Conservation (phyloP, 1,140 invertebrate species). For the Caenorhabditis tropicalis region DNA sequence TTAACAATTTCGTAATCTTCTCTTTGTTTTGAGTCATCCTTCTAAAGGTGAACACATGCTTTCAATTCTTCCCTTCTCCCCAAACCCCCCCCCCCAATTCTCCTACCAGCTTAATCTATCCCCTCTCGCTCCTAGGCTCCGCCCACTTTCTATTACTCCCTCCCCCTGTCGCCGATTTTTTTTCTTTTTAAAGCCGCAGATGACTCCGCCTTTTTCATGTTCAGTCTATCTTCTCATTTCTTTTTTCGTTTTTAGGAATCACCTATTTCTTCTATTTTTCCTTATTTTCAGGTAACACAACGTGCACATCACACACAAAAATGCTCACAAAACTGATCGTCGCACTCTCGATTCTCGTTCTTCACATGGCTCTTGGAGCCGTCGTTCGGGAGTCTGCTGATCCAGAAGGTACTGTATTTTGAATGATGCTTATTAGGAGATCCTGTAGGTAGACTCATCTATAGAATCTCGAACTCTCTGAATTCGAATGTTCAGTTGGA, state of each 20-base stretch:
- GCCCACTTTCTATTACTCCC: background rate
- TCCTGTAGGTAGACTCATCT: too few species aligned
- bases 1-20: slow-evolving; percentile 17
- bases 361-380: background rate
- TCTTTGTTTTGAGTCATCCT: background rate
- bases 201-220: background rate
- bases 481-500: too few species aligned
- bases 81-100: background rate
- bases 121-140: background rate
- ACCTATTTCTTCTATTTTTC: background rate
- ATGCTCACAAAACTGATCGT: slow-evolving; percentile 19
- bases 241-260: background rate
- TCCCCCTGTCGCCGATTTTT: background rate
- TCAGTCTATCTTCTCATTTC: background rate
- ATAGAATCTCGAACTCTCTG: too few species aligned
- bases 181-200: background rate
- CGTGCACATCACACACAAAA: background rate
- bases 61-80: background rate
- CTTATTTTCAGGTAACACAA: background rate
- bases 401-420: slow-evolving; percentile 3
- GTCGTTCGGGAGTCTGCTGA: background rate
- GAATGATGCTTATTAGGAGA: background rate
- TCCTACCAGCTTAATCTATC: slow-evolving; percentile 11
- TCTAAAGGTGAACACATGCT: background rate
- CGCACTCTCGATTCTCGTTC: background rate